These are phyloP conservation scores for Dermochelys coriacea DNA, from an alignment of 2,797 vertebrate species.

Conservation along the genomic window DNA sequence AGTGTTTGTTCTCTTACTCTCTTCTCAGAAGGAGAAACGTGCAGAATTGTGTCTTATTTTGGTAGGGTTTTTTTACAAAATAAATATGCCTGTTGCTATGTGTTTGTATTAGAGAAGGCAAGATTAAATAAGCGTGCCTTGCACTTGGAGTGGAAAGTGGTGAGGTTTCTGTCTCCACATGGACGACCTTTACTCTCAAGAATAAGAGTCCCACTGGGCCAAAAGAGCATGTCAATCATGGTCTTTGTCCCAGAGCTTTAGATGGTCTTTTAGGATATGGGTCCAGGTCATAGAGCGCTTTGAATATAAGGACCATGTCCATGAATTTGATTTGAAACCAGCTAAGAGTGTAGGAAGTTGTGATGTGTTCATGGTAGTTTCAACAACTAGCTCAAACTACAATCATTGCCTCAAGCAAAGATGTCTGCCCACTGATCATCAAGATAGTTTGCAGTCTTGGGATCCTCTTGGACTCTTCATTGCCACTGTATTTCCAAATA, in stretches of 20 bases:
- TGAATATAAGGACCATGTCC: background rate
- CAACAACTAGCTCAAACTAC: slow-evolving; percentile 3
- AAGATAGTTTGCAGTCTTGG: background rate
- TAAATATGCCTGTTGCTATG: background rate
- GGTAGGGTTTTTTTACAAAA: background rate
- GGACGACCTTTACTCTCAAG: background rate
- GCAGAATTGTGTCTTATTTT: background rate
- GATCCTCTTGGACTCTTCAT: background rate
- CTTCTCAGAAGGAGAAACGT: background rate
- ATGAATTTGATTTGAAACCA: background rate
- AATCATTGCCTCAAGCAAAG: background rate
- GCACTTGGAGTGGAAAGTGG: too few relatives aligned
- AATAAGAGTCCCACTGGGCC: background rate
- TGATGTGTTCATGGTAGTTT: background rate
- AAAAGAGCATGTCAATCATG: background rate
- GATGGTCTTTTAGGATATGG: background rate
- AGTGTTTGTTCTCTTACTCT: background rate
- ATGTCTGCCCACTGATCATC: background rate
- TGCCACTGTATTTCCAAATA: background rate
- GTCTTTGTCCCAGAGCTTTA: background rate
- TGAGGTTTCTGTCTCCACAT: background rate
- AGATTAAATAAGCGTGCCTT: background rate
- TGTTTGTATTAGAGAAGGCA: background rate
- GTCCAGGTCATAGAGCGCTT: background rate
- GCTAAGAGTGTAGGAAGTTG: background rate